phyloP scores from a whole-genome alignment of 1,140 invertebrate genomes.

The Teleopsis dalmanni region DNA sequence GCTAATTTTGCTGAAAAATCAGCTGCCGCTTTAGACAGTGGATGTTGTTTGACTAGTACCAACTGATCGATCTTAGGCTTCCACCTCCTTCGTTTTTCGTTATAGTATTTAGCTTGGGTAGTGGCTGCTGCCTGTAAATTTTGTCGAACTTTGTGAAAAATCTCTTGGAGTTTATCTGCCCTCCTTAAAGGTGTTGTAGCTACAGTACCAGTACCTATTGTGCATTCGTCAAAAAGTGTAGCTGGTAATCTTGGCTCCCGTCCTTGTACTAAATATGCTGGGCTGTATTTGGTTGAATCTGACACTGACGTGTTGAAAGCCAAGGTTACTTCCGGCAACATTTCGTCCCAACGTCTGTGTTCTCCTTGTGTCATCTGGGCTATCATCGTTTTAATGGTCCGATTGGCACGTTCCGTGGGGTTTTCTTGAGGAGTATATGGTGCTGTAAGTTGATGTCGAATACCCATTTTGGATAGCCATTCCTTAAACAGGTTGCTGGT shows the following conservation, averaged over 20 bases:
- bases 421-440: slow-evolving; percentile 1
- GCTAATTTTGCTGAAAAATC: slow-evolving; percentile 2
- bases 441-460: background rate
- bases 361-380: background rate
- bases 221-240: background rate
- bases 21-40: background rate
- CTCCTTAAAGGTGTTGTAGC: too few relatives aligned
- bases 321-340: background rate
- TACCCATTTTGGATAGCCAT: too few relatives aligned
- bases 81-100: background rate
- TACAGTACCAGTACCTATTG: background rate
- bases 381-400: slow-evolving; percentile 6
- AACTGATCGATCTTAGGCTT: background rate
- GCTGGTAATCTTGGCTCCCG: background rate
- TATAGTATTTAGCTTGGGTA: background rate
- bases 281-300: background rate
- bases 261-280: background rate
- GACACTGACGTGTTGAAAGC: background rate
- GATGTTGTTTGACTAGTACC: background rate
- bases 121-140: background rate
- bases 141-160: background rate
- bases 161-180: background rate
- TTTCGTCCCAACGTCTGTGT: background rate
- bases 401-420: background rate
- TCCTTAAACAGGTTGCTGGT: background rate